Evolutionary conservation across 2,113 vertebrate species (phyloP).

Genomic region (Psephotus haematonotus): DNA sequence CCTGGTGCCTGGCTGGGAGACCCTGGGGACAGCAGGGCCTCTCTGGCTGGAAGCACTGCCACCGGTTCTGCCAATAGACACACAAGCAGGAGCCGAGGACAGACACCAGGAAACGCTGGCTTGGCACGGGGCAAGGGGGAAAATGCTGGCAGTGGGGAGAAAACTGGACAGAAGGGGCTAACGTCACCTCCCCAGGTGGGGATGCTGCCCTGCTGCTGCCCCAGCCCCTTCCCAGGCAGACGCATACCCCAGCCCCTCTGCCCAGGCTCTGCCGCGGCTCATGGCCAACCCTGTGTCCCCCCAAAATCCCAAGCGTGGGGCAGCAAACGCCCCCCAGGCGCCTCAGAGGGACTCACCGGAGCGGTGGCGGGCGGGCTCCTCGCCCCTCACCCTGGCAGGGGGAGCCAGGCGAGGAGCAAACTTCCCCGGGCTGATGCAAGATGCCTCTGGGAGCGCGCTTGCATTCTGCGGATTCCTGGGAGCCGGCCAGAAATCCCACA

Average conservation of each 20-base stretch:
- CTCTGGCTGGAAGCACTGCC: background rate
- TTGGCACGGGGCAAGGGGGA: background rate
- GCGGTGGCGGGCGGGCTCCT: background rate
- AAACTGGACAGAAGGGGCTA: background rate
- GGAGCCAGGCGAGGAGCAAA: conserved; percentile 67
- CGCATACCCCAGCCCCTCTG: no score
- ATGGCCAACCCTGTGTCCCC: rapidly evolving
- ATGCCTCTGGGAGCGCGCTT: conserved; percentile 78
- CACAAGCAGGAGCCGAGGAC: background rate
- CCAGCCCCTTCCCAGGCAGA: background rate
- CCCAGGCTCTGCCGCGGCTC: rapidly evolving
- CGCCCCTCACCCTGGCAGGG: conserved; percentile 25
- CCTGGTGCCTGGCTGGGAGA: background rate
- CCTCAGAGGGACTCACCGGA: background rate
- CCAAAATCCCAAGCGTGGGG: rapidly evolving
- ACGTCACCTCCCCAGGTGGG: rapidly evolving
- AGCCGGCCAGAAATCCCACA: conserved; percentile 85
- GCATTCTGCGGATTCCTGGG: conserved; percentile 87
- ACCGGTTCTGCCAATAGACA: background rate
- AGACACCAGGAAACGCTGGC: background rate
- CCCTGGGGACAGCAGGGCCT: background rate
- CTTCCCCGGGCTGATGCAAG: conserved; percentile 86
- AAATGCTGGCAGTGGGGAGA: rapidly evolving
- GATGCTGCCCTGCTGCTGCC: background rate
- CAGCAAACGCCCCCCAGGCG: rapidly evolving